phyloP scores from a whole-genome alignment of 1,140 invertebrate species.

The Pseudachorutes palmiensis region DNA sequence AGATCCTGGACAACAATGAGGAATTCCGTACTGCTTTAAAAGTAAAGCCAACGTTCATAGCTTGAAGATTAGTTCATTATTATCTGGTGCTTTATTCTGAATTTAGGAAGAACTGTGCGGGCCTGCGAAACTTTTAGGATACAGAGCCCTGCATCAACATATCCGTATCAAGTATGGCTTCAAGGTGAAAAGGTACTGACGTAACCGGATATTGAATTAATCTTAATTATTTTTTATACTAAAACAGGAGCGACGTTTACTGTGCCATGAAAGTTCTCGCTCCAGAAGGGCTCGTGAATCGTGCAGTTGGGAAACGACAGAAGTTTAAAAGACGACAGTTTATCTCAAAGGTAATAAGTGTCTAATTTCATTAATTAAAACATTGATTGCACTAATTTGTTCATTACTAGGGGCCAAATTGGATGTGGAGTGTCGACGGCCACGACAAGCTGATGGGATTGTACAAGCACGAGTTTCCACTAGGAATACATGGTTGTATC shows the following conservation, averaged over 20 bases:
- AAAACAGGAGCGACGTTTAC: not conserved
- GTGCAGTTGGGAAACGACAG: not conserved
- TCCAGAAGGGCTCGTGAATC: not conserved
- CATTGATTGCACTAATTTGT: not conserved
- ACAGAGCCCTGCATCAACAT: not conserved
- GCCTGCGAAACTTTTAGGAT: not conserved
- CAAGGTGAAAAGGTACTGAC: not conserved
- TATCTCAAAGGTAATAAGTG: conserved; percentile 1
- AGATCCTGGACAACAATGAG: not conserved
- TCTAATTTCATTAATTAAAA: not conserved
- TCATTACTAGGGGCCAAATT: conserved; percentile 1
- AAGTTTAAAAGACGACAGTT: not conserved
- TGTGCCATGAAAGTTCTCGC: not conserved
- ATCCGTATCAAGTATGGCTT: not conserved
- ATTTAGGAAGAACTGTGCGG: not conserved
- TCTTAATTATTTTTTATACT: not conserved
- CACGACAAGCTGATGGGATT: conserved; percentile 7
- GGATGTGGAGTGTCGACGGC: conserved; percentile 1
- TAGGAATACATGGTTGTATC: not conserved
- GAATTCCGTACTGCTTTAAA: not conserved
- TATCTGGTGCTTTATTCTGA: not conserved
- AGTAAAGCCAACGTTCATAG: not conserved
- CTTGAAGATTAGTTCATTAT: not conserved
- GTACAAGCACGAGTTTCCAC: not conserved
- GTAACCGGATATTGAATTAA: not conserved